Conservation (phyloP, 2,797 vertebrate genomes). For the Gallinago nigripennis region DNA sequence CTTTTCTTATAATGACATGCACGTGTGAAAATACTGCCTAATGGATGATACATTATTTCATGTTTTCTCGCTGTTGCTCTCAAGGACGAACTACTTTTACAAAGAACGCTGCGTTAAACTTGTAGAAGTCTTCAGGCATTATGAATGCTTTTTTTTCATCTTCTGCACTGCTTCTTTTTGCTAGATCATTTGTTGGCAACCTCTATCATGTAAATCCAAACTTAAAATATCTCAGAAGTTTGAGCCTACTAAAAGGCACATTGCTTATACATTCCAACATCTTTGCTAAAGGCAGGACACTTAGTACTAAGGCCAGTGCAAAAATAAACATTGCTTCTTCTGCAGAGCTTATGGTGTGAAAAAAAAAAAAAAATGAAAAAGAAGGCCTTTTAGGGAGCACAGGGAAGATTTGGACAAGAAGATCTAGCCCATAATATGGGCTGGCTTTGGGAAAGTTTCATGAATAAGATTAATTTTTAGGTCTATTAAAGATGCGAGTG, state of each 20-base stretch:
- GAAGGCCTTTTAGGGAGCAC: background rate
- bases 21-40: background rate
- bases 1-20: background rate
- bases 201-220: background rate
- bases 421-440: background rate
- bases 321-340: background rate
- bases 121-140: background rate
- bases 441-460: background rate
- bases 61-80: background rate
- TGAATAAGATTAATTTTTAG: background rate
- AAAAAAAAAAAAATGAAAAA: background rate
- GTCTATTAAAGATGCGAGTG: accelerated
- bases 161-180: background rate
- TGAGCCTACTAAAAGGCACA: background rate
- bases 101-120: background rate
- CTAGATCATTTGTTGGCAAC: background rate
- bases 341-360: background rate
- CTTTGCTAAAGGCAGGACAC: background rate
- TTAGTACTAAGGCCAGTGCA: background rate
- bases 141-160: accelerated
- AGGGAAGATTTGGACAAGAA: background rate
- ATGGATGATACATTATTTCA: background rate
- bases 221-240: background rate
- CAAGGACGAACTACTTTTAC: background rate
- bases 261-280: background rate